Evolutionary conservation across 2,797 vertebrate genomes (phyloP).

Genomic region (Protonibea diacanthus): DNA sequence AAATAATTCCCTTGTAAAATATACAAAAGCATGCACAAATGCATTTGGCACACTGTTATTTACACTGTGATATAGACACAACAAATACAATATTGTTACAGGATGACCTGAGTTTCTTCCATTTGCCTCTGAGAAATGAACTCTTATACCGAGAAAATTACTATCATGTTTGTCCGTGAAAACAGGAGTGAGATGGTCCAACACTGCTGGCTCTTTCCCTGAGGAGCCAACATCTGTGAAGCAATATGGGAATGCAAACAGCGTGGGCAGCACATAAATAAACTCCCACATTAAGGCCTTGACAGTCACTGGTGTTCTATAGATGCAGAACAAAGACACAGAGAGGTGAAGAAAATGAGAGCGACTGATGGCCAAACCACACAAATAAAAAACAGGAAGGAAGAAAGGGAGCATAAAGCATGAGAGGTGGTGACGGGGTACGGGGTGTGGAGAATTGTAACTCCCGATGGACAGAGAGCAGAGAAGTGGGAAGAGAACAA

Average conservation of each 20-base stretch:
- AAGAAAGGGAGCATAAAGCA: slow-evolving; percentile 51
- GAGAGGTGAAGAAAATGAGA: slow-evolving; percentile 49
- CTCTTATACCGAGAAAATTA: slow-evolving; percentile 15
- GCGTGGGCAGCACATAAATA: slow-evolving; percentile 55
- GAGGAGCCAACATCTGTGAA: slow-evolving; percentile 49
- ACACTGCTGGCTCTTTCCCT: slow-evolving; percentile 25
- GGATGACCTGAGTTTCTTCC: slow-evolving; percentile 27
- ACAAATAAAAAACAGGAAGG: slow-evolving; percentile 30
- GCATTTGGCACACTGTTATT: slow-evolving; percentile 34
- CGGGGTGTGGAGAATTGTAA: slow-evolving; percentile 31
- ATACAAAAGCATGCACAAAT: slow-evolving; percentile 44
- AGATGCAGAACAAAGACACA: slow-evolving; percentile 57
- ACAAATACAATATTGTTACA: slow-evolving; percentile 23
- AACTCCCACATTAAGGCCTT: slow-evolving; percentile 49
- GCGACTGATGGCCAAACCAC: slow-evolving; percentile 51
- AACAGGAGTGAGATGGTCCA: slow-evolving; percentile 16
- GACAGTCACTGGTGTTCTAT: slow-evolving; percentile 52
- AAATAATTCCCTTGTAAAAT: slow-evolving; percentile 69
- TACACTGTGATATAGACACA: slow-evolving; percentile 25
- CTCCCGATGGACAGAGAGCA: slow-evolving; percentile 53
- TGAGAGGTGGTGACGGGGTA: slow-evolving; percentile 38
- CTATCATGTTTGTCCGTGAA: slow-evolving; percentile 20
- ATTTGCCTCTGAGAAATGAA: slow-evolving; percentile 53
- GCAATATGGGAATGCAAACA: slow-evolving; percentile 59
- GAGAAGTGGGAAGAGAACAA: slow-evolving; percentile 49